phyloP scores from a whole-genome alignment of 2,797 vertebrate species.

The Tokudaia muenninki region DNA sequence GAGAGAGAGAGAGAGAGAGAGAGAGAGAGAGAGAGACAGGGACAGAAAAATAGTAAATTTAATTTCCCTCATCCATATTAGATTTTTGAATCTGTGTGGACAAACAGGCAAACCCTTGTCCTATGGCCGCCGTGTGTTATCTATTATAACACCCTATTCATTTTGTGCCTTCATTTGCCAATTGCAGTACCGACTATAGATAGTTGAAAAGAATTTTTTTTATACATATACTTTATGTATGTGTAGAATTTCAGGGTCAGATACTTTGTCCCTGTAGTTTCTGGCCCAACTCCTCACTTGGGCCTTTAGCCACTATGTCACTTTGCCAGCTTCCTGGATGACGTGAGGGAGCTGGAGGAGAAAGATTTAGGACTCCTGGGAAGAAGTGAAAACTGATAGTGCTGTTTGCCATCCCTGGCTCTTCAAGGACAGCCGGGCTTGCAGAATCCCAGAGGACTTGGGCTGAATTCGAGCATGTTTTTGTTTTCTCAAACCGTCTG shows the following conservation, averaged over 20 bases:
- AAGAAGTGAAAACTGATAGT: slow-evolving; percentile 29
- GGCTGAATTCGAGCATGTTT: slow-evolving; percentile 77
- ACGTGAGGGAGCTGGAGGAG: slow-evolving; percentile 60
- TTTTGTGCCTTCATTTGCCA: neutral
- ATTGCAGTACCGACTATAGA: neutral
- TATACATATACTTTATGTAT: neutral
- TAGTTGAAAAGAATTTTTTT: neutral
- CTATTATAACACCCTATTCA: neutral
- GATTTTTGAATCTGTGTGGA: neutral
- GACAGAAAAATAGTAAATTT: neutral
- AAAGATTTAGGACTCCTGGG: slow-evolving; percentile 15
- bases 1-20: too few relatives aligned
- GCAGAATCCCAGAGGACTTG: slow-evolving; percentile 11
- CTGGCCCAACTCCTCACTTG: neutral
- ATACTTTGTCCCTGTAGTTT: too few relatives aligned
- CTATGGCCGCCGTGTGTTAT: neutral
- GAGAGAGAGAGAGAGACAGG: too few relatives aligned
- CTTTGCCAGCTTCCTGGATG: slow-evolving; percentile 24
- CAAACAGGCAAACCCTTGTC: neutral
- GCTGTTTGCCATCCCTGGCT: slow-evolving; percentile 68
- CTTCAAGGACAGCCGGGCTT: slow-evolving; percentile 72
- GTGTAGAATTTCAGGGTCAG: neutral
- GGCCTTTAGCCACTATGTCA: neutral
- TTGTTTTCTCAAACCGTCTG: slow-evolving; percentile 79
- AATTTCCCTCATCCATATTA: neutral